Conservation (phyloP, 2,113 vertebrate species). For the Thunnus thynnus region DNA sequence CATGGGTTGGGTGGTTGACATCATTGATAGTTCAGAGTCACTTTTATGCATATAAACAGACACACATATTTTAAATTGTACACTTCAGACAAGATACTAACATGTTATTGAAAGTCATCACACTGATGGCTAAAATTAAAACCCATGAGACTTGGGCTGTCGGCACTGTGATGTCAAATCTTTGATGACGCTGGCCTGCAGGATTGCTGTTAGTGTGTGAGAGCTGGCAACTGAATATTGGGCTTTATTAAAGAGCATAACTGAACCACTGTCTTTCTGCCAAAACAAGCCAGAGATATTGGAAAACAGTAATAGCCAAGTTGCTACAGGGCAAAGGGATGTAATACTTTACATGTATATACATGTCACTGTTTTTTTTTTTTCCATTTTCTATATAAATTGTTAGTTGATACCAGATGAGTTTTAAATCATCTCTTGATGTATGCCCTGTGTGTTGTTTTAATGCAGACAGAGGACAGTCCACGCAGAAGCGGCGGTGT, state of each 20-base stretch:
- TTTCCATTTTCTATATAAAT: not conserved
- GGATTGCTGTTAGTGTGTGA: not conserved
- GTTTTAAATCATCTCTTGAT: not conserved
- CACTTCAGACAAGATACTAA: not conserved
- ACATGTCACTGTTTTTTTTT: not conserved
- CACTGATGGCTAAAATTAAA: not conserved
- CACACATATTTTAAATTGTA: not conserved
- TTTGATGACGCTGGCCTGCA: not conserved
- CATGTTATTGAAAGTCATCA: not conserved
- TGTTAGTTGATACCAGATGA: not conserved
- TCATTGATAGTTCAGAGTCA: not conserved
- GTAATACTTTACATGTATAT: too few species aligned
- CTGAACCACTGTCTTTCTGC: slow-evolving; percentile 9
- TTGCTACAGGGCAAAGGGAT: not conserved
- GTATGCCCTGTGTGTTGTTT: not conserved
- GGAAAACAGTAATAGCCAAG: not conserved
- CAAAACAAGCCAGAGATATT: not conserved
- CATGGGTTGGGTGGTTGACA: not conserved
- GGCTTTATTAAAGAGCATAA: not conserved
- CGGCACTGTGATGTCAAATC: not conserved
- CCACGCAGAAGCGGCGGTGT: slow-evolving; percentile 70
- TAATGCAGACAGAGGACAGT: slow-evolving; percentile 51
- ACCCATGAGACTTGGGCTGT: not conserved
- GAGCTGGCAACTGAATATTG: not conserved
- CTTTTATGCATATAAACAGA: not conserved